Percentiles rank a stretch among this genome's conserved stretches.
These are phyloP conservation scores for Cladorhizidae sp. DNA, from an alignment of 37 sponge, comb jelly and placozoan genomes.

Conservation along the genomic window DNA sequence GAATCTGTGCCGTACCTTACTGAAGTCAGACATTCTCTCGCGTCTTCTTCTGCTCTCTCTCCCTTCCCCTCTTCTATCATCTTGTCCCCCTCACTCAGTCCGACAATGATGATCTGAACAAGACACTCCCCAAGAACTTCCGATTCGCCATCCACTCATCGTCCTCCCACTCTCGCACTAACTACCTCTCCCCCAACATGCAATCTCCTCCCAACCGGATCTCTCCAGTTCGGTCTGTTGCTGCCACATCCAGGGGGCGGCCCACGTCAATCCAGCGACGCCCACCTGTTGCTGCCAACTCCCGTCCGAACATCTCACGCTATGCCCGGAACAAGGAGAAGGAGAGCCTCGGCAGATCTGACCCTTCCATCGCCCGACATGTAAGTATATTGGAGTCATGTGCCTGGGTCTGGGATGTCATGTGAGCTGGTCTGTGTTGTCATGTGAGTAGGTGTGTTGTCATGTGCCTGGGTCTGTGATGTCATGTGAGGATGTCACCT, in stretches of 20 bases:
- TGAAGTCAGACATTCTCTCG: no score
- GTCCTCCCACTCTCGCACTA: neutral
- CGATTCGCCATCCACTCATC: conserved; percentile 5
- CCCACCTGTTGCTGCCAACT: conserved; percentile 45
- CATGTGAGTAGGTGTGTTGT: no score
- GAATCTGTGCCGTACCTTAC: no score
- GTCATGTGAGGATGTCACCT: no score
- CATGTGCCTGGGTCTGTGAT: no score
- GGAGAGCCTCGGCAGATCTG: conserved; percentile 28
- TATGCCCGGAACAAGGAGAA: conserved; percentile 20
- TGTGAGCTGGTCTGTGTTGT: no score
- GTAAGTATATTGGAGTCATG: conserved; percentile 21
- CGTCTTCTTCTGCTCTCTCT: conserved; percentile 17
- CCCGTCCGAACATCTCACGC: conserved; percentile 23
- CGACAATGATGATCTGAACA: conserved; percentile 69
- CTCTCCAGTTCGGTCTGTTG: conserved; percentile 46
- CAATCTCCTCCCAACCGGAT: conserved; percentile 17
- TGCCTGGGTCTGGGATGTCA: no score
- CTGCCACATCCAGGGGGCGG: neutral
- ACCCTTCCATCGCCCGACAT: conserved; percentile 38
- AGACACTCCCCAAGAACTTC: conserved; percentile 75
- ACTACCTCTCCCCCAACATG: conserved; percentile 22
- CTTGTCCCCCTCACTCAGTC: conserved; percentile 27
- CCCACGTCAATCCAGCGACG: conserved; percentile 39
- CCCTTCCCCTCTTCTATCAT: conserved; percentile 3